These are phyloP conservation scores for Dromococcyx pavoninus DNA, from an alignment of 2,797 vertebrate species.

Conservation along the genomic window DNA sequence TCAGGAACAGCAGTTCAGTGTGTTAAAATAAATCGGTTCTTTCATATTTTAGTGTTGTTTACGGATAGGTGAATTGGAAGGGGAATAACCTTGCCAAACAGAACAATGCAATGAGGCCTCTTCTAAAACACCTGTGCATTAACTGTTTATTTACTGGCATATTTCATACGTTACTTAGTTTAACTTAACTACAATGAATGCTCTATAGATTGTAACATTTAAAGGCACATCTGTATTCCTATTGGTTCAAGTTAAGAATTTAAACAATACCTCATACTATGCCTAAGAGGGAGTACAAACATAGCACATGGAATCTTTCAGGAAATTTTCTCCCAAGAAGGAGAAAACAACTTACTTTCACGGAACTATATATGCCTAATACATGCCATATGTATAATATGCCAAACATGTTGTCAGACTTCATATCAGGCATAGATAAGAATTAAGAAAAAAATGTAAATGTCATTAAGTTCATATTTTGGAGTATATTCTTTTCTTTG, in stretches of 20 bases:
- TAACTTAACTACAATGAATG: background rate
- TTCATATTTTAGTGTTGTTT: conserved; percentile 20
- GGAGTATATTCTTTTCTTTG: background rate
- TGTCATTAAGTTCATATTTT: background rate
- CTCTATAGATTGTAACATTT: background rate
- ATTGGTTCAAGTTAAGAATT: background rate
- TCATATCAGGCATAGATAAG: background rate
- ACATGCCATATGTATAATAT: background rate
- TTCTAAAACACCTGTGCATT: conserved; percentile 12
- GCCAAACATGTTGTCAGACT: background rate
- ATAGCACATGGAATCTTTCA: background rate
- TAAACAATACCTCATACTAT: background rate
- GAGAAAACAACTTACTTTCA: background rate
- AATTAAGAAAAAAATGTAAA: background rate
- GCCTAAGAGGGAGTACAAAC: background rate
- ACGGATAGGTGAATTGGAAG: conserved; percentile 11
- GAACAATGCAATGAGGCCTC: background rate
- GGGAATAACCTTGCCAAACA: conserved; percentile 1
- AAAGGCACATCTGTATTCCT: background rate
- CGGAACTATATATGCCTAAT: background rate
- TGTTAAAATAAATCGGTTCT: conserved; percentile 34
- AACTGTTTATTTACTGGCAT: background rate
- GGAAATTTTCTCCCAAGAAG: background rate
- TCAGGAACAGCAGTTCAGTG: conserved; percentile 13
- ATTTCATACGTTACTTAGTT: background rate